phyloP scores from a whole-genome alignment of 2,113 vertebrate genomes.

The Zosterops borbonicus region DNA sequence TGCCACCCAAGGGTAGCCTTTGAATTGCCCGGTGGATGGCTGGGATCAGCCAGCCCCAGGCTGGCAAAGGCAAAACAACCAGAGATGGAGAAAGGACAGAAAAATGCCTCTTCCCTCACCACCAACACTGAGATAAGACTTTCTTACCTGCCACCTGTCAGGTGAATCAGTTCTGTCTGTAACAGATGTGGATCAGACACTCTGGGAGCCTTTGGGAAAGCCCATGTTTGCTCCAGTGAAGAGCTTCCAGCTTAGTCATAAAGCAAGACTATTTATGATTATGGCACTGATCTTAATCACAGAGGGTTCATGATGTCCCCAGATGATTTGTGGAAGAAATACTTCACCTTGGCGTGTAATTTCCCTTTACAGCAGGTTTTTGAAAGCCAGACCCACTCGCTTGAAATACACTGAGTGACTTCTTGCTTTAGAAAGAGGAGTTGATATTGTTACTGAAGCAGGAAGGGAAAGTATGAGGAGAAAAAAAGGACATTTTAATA shows the following conservation, averaged over 20 bases:
- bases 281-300: conserved; percentile 19
- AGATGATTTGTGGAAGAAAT: conserved; percentile 30
- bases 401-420: neutral
- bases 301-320: neutral
- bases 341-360: conserved; percentile 41
- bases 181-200: neutral
- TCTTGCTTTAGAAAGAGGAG: neutral
- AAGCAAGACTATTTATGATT: conserved; percentile 49
- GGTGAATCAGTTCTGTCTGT: neutral
- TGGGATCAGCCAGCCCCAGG: neutral
- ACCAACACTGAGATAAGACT: neutral
- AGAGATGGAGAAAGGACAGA: neutral
- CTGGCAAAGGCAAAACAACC: neutral
- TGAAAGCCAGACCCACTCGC: neutral
- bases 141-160: neutral
- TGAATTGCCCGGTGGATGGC: neutral
- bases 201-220: neutral
- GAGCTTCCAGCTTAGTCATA: neutral
- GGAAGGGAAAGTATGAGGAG: neutral
- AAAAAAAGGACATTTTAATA: neutral
- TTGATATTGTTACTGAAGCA: neutral
- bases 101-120: neutral
- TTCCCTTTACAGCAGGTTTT: conserved; percentile 28
- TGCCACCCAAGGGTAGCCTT: neutral
- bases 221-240: neutral